These are phyloP conservation scores for Homarus americanus DNA, from an alignment of 1,140 invertebrate genomes.

Conservation along the genomic window DNA sequence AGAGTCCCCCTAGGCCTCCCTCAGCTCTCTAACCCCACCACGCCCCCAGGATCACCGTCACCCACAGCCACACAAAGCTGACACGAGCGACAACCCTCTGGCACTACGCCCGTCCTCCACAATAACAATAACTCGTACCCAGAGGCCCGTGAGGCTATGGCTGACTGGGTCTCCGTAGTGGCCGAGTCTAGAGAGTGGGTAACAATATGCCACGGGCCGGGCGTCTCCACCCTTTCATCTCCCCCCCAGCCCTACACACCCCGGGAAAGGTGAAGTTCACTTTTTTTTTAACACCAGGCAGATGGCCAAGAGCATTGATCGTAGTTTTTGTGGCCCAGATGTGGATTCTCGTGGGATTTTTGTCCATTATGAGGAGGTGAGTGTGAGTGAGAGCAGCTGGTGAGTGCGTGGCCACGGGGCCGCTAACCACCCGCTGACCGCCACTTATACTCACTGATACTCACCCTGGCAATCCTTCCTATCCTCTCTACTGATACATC, in stretches of 20 bases:
- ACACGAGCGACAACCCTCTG: not conserved
- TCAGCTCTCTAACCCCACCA: not conserved
- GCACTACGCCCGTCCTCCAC: not conserved
- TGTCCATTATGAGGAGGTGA: constrained; percentile 19
- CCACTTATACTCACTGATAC: not conserved
- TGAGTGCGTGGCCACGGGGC: not conserved
- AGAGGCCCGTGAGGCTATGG: not conserved
- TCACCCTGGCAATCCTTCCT: no score
- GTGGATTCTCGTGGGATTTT: constrained; percentile 55
- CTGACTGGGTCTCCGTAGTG: no score
- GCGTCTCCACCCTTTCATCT: not conserved
- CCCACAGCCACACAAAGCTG: not conserved
- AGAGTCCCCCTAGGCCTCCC: not conserved
- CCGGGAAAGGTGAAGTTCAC: constrained; percentile 37
- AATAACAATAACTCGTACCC: not conserved
- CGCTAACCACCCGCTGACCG: not conserved
- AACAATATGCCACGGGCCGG: not conserved
- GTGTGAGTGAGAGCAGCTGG: constrained; percentile 25
- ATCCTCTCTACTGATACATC: no score
- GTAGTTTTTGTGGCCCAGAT: constrained; percentile 47
- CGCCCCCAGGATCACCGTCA: not conserved
- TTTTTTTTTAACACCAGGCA: constrained; percentile 43
- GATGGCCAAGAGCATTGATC: constrained; percentile 50
- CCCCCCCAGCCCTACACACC: not conserved
- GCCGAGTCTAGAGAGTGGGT: not conserved